Base-by-base conservation (phyloP, 2,797 vertebrate genomes). In the Vultur gryphus region DNA sequence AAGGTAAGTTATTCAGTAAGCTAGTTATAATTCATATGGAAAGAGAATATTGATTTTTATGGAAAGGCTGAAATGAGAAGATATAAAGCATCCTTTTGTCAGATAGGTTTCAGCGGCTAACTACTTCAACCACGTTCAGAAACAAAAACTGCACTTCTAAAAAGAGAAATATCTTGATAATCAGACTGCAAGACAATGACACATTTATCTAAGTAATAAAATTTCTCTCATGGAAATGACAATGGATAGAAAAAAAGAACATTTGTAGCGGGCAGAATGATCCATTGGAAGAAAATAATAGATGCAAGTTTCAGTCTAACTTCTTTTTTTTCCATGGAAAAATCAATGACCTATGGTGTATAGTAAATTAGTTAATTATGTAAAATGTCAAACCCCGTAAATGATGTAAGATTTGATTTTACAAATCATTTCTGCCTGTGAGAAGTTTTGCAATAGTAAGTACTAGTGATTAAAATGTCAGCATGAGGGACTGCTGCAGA, bases 391-490 rank as follows among this genome's bases (percentile, higher is more conserved):
- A 80, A 71, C 52, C 82, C 75, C 19, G 24, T 69, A 94, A 93
- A 96, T 89, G 61, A 95, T 82, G 64, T 92, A 93, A 97, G 95
- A 96, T 78, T 94, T 70, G 62, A 91, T 94, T 98, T 97, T 97
- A 89, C 70, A 96, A 97, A 98, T 97, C 88, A 93, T 73, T 97
- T 92, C 79, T 97, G 89, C 95, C 94, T 96, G 62, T 65, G 71
- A 96, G 72, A 96, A 95, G 48, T 91, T 97, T 95, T 82, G 92
- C 86, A 96, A 52, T 71, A 97, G 61, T 89, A 90, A 83, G 84
- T 95, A 90, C 77, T 76, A 84, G 93, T 95, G 94, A 97, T 98
- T 97, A 97, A 98, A 98, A 97, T 94, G 96, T 96, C 97, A 97
- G 54, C 84, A 90, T 97, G 95, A 98, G 92, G 83, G 81, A 97